A percentile compares a stretch with the other conserved stretches of the same genome.
Evolutionary conservation across 2,113 vertebrate species (phyloP).

Genomic region (Hyla sarda): DNA sequence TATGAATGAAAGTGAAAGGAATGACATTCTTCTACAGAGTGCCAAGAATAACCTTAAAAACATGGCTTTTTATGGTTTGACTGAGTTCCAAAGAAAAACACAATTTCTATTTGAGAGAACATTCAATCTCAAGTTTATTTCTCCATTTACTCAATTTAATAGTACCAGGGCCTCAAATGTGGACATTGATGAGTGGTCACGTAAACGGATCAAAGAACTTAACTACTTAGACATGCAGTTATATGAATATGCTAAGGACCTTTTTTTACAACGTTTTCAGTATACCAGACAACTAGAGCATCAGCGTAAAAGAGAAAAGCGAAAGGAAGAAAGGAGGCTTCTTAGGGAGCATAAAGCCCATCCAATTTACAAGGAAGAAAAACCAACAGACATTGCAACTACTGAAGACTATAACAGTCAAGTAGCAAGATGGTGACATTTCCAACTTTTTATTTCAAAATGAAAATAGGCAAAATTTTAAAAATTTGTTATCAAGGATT

Average conservation of each 20-base stretch:
- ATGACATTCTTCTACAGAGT: conserved; percentile 87
- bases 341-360: conserved; percentile 81
- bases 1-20: conserved; percentile 92
- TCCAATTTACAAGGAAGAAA: conserved; percentile 71
- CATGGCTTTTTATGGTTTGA: conserved; percentile 98
- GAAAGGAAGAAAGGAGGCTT: conserved; percentile 84
- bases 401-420: conserved; percentile 98
- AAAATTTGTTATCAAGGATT: conserved; percentile 35
- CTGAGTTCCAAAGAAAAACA: conserved; percentile 96
- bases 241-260: conserved; percentile 91
- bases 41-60: conserved; percentile 96
- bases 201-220: conserved; percentile 86
- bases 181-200: conserved; percentile 84
- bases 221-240: conserved; percentile 94
- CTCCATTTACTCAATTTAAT: conserved; percentile 95
- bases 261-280: conserved; percentile 95
- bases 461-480: neutral
- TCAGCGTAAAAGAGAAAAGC: conserved; percentile 83
- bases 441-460: conserved; percentile 25
- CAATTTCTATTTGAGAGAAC: conserved; percentile 98
- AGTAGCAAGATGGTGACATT: conserved; percentile 89
- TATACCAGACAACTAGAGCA: conserved; percentile 89
- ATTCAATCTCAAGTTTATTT: conserved; percentile 95
- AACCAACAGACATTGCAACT: conserved; percentile 70
- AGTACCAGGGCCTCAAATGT: conserved; percentile 93